Percentiles rank a stretch among this genome's conserved stretches.
Conservation (phyloP, 2,888 invertebrate species). For the Arrhopalites spinosus region DNA sequence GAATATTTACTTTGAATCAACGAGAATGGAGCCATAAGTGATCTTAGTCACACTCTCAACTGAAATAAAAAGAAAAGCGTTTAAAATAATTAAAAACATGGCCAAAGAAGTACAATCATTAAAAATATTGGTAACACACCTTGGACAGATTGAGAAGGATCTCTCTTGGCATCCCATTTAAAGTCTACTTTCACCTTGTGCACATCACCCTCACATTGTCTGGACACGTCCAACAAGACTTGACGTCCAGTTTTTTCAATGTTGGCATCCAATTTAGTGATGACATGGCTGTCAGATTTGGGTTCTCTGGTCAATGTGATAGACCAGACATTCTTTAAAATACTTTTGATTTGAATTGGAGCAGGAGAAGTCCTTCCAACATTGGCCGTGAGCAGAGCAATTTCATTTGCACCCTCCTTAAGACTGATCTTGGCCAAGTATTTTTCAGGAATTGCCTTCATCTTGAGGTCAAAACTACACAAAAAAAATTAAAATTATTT, state of each 20-base stretch:
- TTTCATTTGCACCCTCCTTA: background rate
- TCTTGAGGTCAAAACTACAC: background rate
- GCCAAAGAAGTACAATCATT: no score
- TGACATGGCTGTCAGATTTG: background rate
- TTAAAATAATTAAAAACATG: no score
- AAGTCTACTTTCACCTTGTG: slow-evolving; percentile 4
- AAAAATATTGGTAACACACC: no score
- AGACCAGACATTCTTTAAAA: background rate
- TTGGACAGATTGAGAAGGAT: slow-evolving; percentile 1
- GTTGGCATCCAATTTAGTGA: slow-evolving; percentile 30
- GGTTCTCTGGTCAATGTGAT: slow-evolving; percentile 12
- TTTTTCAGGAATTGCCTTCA: background rate
- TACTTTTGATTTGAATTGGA: slow-evolving; percentile 12
- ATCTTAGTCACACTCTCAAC: slow-evolving; percentile 22
- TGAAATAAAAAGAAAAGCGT: no score
- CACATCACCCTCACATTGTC: slow-evolving; percentile 9
- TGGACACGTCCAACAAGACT: slow-evolving; percentile 21
- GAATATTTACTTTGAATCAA: slow-evolving; percentile 29
- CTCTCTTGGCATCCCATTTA: slow-evolving; percentile 30
- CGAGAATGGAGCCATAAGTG: slow-evolving; percentile 12
- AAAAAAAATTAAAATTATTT: slow-evolving; percentile 1
- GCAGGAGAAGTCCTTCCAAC: background rate
- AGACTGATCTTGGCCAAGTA: background rate
- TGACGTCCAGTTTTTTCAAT: slow-evolving; percentile 17
- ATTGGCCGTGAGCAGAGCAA: background rate